Evolutionary conservation across 1,140 invertebrate genomes (phyloP).

Genomic region (Metopolophium dirhodum): DNA sequence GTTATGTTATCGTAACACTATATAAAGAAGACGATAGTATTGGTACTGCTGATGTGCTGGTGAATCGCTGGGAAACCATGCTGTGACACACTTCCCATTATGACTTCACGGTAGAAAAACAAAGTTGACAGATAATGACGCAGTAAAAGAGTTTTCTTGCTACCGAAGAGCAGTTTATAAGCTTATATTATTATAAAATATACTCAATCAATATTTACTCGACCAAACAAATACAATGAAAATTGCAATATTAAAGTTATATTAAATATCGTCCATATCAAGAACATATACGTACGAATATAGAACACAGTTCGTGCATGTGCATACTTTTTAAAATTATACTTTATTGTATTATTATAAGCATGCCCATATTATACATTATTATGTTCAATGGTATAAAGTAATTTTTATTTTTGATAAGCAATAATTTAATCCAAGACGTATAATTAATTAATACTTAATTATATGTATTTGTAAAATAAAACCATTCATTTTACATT

Average conservation of each 20-base stretch:
- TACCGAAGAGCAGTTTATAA: neutral
- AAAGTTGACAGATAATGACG: neutral
- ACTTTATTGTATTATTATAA: neutral
- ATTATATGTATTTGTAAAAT: no score
- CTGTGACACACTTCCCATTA: neutral
- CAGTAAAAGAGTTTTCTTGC: neutral
- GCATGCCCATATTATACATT: neutral
- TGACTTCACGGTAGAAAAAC: neutral
- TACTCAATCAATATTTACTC: neutral
- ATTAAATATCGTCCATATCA: neutral
- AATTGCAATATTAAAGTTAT: neutral
- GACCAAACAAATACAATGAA: neutral
- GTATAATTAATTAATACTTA: no score
- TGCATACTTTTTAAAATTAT: neutral
- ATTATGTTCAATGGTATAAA: no score
- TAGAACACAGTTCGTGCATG: neutral
- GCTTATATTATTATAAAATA: neutral
- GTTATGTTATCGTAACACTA: neutral
- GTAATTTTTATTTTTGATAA: no score
- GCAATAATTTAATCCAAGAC: no score
- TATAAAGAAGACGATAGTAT: neutral
- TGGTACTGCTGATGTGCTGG: no score
- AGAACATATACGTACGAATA: neutral
- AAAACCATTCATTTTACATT: no score
- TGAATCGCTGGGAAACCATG: neutral